Evolutionary conservation across 2,797 vertebrate species (phyloP).

Genomic region (Falco rusticolus): DNA sequence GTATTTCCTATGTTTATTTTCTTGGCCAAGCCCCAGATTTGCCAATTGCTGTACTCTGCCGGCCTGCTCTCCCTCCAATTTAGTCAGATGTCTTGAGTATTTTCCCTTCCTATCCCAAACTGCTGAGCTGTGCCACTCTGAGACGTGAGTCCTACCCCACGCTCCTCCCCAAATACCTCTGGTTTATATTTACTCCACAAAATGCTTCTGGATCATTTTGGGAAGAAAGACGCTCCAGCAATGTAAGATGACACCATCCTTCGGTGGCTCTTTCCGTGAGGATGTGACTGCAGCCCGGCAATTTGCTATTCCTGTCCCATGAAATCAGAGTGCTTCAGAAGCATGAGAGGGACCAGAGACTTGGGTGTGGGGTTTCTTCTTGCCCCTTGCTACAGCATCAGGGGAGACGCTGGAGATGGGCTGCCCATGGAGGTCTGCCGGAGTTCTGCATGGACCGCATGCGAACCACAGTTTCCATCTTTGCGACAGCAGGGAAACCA

Average conservation of each 20-base stretch:
- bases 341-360: neutral
- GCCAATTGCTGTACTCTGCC: neutral
- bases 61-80: neutral
- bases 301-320: neutral
- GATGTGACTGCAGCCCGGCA: neutral
- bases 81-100: neutral
- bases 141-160: neutral
- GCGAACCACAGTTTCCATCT: neutral
- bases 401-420: neutral
- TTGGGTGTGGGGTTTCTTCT: neutral
- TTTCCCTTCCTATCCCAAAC: neutral
- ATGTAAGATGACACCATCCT: neutral
- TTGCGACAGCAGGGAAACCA: neutral
- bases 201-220: neutral
- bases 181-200: neutral
- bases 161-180: neutral
- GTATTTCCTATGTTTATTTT: slow-evolving; percentile 48
- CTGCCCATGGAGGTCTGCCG: neutral
- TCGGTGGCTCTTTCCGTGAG: neutral
- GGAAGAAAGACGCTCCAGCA: neutral
- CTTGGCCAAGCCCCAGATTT: slow-evolving; percentile 53
- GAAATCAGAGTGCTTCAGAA: neutral
- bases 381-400: neutral
- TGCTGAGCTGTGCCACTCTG: neutral
- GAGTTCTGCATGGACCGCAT: fast-evolving